Evolutionary conservation across 2,797 vertebrate species (phyloP), one percentile per base, ranked within the genome.

Genomic region (Pygocentrus nattereri): DNA sequence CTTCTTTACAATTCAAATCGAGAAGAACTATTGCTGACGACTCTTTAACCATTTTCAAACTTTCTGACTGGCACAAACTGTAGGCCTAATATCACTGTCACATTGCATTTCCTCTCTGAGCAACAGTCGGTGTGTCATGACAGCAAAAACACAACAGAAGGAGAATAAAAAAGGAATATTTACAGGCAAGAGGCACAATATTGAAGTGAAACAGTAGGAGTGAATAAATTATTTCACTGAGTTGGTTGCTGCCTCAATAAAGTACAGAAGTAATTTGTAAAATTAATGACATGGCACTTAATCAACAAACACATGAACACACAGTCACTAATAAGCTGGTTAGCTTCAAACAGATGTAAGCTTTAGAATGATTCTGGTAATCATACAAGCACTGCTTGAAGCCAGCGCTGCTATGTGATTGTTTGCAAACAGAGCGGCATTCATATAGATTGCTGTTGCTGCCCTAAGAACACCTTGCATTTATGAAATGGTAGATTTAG

Each of bases 201-300:
- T 10, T 49, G 47, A 7, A 27, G 69, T 30, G 49, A 30, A n/a
- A n/a, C n/a, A n/a, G n/a, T n/a, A 71, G 44, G 47, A 71, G 68
- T 25, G 23, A 70, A 50, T 70, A 49, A 27, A 21, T 11, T 30
- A 16, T 31, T 78, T 59, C 5, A 5, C 12, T n/a, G 19, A 15
- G 13, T 21, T 11, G 4, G 27, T 52, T 23, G 15, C 27, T 11
- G 59, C 21, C 4, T 64, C 21, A 3, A 15, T 2, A 65, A 15
- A 65, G n/a, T 34, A 59, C n/a, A 31, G n/a, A 44, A 30, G 44
- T 19, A 34, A 58, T 70, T 58, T 25, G 41, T 30, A 13, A n/a
- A 49, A 69, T 31, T 61, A 79, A 79, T 72, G 58, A 16, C 44
- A 38, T 79, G 44, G 44, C n/a, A 2, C 16, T 64, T 72, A 73